Evolutionary conservation across 2,113 vertebrate species (phyloP).

Genomic region (Condylura cristata): DNA sequence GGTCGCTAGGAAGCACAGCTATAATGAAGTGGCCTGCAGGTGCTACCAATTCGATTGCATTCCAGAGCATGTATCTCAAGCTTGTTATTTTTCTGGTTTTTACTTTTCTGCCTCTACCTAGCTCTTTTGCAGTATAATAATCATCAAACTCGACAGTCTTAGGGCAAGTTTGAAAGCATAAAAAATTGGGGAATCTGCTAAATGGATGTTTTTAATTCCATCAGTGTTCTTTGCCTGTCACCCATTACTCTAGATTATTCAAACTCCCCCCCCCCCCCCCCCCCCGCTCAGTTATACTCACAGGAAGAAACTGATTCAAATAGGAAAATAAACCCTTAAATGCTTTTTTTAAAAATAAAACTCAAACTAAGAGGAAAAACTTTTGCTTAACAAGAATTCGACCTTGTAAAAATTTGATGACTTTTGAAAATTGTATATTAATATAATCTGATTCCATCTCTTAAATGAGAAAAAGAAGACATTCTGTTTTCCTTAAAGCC

Average conservation of each 20-base stretch:
- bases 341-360: background rate
- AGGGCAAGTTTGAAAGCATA: background rate
- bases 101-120: background rate
- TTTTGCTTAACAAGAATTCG: constrained; percentile 43
- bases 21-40: background rate
- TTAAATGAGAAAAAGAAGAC: background rate
- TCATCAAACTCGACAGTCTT: constrained; percentile 2
- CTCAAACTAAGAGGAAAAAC: constrained; percentile 21
- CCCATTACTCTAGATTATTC: background rate
- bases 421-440: constrained; percentile 49
- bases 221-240: background rate
- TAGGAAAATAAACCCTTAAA: background rate
- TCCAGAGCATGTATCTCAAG: background rate
- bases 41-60: background rate
- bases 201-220: background rate
- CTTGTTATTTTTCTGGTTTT: background rate
- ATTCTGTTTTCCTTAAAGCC: constrained; percentile 51
- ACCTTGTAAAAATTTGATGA: constrained; percentile 43
- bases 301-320: background rate
- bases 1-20: background rate
- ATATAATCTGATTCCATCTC: constrained; percentile 35
- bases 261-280: background rate
- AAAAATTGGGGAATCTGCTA: background rate
- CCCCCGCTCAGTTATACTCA: background rate
- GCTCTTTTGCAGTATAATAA: background rate